Conservation (phyloP, 2,113 vertebrate species). For the Excalfactoria chinensis region DNA sequence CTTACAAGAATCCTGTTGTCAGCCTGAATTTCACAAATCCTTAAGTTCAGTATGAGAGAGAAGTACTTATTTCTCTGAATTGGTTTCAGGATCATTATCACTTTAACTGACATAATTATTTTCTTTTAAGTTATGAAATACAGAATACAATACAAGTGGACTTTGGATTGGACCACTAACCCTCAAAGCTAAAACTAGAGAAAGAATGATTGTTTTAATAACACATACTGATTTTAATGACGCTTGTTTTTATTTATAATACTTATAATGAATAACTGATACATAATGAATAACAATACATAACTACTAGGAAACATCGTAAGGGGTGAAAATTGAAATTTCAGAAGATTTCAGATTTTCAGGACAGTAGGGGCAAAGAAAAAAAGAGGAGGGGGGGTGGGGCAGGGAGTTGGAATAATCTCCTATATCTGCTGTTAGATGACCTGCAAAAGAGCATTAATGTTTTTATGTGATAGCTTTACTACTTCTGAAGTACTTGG, state of each 20-base stretch:
- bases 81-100: not conserved
- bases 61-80: not conserved
- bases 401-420: not conserved
- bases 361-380: not conserved
- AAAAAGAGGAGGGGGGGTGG: fast-evolving
- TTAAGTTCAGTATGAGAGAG: not conserved
- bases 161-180: not conserved
- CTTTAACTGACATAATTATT: not conserved
- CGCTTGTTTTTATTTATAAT: not conserved
- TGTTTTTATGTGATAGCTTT: not conserved
- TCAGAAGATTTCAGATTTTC: not conserved
- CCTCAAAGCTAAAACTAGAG: not conserved
- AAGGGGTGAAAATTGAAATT: not conserved
- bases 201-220: not conserved
- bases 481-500: not conserved
- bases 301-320: not conserved
- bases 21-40: not conserved
- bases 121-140: not conserved
- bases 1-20: not conserved
- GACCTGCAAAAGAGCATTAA: not conserved
- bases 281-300: not conserved
- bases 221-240: not conserved
- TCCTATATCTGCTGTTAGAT: not conserved
- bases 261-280: not conserved
- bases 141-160: not conserved